These are phyloP conservation scores for Rhopalosiphum nymphaeae DNA, from an alignment of 2,888 invertebrate species.

Conservation along the genomic window DNA sequence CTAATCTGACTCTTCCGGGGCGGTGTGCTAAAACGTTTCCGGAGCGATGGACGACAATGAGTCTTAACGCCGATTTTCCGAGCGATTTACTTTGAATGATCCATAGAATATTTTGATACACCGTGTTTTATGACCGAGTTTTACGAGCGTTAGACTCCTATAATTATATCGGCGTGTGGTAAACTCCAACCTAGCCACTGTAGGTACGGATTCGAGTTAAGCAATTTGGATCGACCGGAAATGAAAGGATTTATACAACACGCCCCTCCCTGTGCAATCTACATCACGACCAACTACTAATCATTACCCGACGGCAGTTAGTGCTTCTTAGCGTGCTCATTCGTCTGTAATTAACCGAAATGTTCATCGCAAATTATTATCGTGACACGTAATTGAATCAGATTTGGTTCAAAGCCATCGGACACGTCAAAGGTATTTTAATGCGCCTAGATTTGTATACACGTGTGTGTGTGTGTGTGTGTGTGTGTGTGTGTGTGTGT, in stretches of 20 bases:
- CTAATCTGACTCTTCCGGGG: slow-evolving; percentile 4
- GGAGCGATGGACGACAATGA: slow-evolving; percentile 22
- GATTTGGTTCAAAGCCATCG: slow-evolving; percentile 22
- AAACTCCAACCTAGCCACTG: not conserved
- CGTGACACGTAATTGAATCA: slow-evolving; percentile 32
- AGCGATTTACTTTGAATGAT: slow-evolving; percentile 32
- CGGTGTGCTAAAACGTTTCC: not conserved
- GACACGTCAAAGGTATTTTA: slow-evolving; percentile 42
- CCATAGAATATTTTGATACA: not conserved
- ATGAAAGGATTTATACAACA: slow-evolving; percentile 22
- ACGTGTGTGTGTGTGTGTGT: not conserved
- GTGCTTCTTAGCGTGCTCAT: slow-evolving; percentile 38
- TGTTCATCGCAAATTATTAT: slow-evolving; percentile 26
- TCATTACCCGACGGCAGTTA: not conserved
- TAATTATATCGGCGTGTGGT: not conserved
- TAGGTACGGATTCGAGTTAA: not conserved
- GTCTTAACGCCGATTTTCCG: slow-evolving; percentile 37
- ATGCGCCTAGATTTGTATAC: not conserved
- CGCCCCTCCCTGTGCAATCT: not conserved
- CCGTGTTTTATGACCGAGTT: not conserved
- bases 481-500: not conserved
- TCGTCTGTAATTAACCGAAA: slow-evolving; percentile 56
- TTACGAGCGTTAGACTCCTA: not conserved
- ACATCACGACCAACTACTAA: not conserved
- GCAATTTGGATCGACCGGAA: slow-evolving; percentile 40